Evolutionary conservation across 2,797 vertebrate species (phyloP), one percentile per base, ranked within the genome.

Genomic region (Eutrigla gurnardus): DNA sequence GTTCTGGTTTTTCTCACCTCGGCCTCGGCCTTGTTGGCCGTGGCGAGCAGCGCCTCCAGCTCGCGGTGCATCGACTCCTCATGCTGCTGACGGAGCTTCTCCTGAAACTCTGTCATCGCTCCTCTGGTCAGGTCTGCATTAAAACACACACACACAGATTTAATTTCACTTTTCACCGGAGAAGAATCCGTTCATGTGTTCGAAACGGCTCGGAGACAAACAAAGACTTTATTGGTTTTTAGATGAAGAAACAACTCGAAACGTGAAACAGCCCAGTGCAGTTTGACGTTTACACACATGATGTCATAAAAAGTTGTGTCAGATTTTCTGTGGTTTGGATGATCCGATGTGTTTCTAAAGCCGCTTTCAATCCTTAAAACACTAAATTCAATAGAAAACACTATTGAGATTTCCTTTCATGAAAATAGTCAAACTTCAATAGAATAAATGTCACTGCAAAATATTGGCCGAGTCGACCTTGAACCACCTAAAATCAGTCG

Each of bases 31-130:
- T 93, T 84, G 50, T 89, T 78, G 36, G 95, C 94, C 0, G 96
- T 96, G 0, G 70, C 61, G 36, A 97, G 92, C 84, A 99, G 96
- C 83, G 95, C 94, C 89, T 98, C 96, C 50, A 99, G 94, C 88
- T 99, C 98, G 4, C 93, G 87, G 91, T 96, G 96, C 96, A 99
- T 97, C 50, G 96, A 96, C 72, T 94, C 95, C 88, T 99, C 97
- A 76, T 98, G 93, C 93, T 99, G 96, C 92, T 96, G 94, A 53
- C 96, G 95, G 88, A 97, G 96, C 85, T 97, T 97, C 94, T 98
- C 96, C 96, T 99, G 96, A 83, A 99, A 99, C 94, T 97, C 96
- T 0, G 96, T 96, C 93, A 96, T 96, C 0, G 83, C 94, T 72
- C 95, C 94, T 91, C 94, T 89, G 86, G 92, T 94, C 80, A 98